A percentile compares a stretch with the other conserved stretches of the same genome.
These are phyloP conservation scores for Yoshiicerus persimilis DNA, from an alignment of 1,140 invertebrate species.

Conservation along the genomic window DNA sequence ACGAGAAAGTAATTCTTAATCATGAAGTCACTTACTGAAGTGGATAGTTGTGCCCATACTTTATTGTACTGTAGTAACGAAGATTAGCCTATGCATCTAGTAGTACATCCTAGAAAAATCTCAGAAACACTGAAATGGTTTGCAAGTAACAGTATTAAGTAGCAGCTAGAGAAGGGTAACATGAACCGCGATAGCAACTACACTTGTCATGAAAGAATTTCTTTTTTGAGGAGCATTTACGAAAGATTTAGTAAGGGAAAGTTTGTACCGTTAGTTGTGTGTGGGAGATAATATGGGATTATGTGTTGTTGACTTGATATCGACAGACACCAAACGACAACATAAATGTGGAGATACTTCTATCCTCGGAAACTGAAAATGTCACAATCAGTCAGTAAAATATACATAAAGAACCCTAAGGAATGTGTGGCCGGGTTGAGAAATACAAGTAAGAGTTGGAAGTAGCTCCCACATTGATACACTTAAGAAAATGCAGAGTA, in stretches of 20 bases:
- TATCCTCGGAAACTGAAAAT: neutral
- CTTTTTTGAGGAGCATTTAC: neutral
- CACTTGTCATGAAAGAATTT: neutral
- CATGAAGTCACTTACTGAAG: neutral
- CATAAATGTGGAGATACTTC: neutral
- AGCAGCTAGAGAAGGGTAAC: neutral
- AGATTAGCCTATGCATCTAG: too few relatives aligned
- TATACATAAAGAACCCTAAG: too few relatives aligned
- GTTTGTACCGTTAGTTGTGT: neutral
- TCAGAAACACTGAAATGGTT: too few relatives aligned
- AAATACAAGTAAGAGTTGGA: too few relatives aligned
- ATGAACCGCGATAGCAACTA: neutral
- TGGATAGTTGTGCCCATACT: too few relatives aligned
- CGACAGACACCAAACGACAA: neutral
- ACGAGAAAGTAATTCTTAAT: neutral
- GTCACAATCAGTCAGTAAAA: neutral
- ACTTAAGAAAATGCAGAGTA: neutral
- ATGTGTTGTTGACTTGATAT: neutral
- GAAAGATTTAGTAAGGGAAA: neutral
- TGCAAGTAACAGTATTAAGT: too few relatives aligned
- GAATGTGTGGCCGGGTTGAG: too few relatives aligned
- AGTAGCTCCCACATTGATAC: too few relatives aligned
- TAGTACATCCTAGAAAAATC: too few relatives aligned
- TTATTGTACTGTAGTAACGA: too few relatives aligned
- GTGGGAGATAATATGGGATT: neutral